Evolutionary conservation across 2,113 vertebrate genomes (phyloP), one percentile per base, ranked within the genome.

Genomic region (Acanthisitta chloris): DNA sequence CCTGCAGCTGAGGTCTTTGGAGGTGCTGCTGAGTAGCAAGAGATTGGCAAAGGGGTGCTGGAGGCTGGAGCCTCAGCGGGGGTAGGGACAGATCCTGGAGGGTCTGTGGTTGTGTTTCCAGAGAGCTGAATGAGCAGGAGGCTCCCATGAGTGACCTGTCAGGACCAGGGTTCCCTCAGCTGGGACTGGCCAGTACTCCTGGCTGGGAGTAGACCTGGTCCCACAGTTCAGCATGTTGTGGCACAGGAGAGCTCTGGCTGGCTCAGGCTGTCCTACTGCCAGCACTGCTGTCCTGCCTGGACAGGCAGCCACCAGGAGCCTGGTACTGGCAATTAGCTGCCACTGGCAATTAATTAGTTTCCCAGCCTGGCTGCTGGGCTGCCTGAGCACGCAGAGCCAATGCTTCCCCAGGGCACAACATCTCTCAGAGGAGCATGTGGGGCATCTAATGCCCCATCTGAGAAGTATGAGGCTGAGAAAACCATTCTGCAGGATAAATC

Each of bases 321-420:
- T 0, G 0, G 17, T 43, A 4, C 25, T 2, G 1, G n/a, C 66
- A 76, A 33, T 72, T 4, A 54, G 18, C 46, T 36, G 42, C 64
- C 62, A 12, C 9, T 46, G 46, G 21, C 23, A 33, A 76, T 33
- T 0, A 2, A 12, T 43, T 69, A n/a, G n/a, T n/a, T n/a, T n/a
- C n/a, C n/a, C n/a, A n/a, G n/a, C 34, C 72, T 33, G 33, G 52
- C 42, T 77, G 70, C 69, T 86, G 57, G 62, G 45, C 51, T 69
- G 42, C 71, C 76, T 6, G 23, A 31, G 15, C 48, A 16, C 14
- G 4, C 34, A 1, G 38, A 71, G 48, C 11, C 25, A 10, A 5
- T 0, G 4, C 14, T 40, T 80, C 31, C n/a, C 38, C 2, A 1
- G 33, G 43, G 31, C 21, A 55, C 1, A 2, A 81, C n/a, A 43